Base-by-base conservation (phyloP, 2,797 vertebrate genomes). In the Alauda arvensis region DNA sequence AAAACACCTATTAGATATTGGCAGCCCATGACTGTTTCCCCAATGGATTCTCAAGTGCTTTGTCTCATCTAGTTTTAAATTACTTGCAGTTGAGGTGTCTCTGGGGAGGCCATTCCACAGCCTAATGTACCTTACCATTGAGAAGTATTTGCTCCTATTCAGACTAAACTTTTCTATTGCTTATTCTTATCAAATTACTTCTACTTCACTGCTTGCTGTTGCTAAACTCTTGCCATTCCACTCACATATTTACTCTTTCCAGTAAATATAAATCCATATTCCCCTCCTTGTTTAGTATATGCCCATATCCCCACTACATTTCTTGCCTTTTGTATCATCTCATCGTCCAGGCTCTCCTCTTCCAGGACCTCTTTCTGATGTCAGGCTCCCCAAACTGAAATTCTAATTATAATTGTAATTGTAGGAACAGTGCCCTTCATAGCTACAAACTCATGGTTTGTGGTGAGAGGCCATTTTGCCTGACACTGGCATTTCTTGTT, bases 1-100 rank as follows among this genome's bases (percentile, higher is more conserved):
- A 88, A 91, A 95, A 83, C 77, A 78, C 66, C 90, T 90, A 84
- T 90, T 89, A 84, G 75, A 90, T 90, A 93, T 91, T 84, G 85
- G 39, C 81, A 91, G 70, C 78, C 71, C 74, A 67, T 75, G 77
- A 79, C 85, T 91, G 29, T 62, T 92, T 33, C 71, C 29, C 65
- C 68, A 80, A 0, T 62, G 81, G 87, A 84, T 92, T 82, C 69
- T 87, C 63, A 85, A 69, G 88, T 75, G 69, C 52, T 89, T 88
- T 85, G 78, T 94, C 86, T 91, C 86, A 55, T 89, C 56, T 67
- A 74, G 65, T 90, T 87, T 93, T 90, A 94, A 89, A 78, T 93
- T 85, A 78, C 81, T 90, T 55, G 86, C 68, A 92, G 85, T 56
- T 88, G 77, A 83, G 51, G 16, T 48, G 71, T 89, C 90, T 84